Percentiles rank a stretch among this genome's conserved stretches.
Conservation (phyloP, 64 coral and sea anemone species). For the Platygyra sinensis region DNA sequence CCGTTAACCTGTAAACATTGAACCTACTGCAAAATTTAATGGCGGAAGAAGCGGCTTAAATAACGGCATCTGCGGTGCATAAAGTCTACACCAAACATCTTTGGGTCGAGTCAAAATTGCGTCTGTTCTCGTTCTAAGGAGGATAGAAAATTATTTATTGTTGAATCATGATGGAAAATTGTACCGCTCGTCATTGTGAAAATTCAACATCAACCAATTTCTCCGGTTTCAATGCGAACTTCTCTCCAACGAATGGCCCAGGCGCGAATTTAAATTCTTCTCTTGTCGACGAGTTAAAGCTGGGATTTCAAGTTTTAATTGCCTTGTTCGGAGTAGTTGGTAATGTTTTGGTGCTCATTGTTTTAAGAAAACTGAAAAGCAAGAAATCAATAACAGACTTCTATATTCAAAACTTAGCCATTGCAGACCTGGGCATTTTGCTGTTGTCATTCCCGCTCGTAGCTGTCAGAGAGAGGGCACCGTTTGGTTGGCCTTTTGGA, state of each 20-base stretch:
- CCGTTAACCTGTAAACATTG: no score
- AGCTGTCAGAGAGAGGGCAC: conserved; percentile 42
- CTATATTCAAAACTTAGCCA: conserved; percentile 56
- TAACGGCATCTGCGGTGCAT: no score
- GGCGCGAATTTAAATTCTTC: not conserved
- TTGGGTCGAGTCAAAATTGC: no score
- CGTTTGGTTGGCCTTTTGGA: conserved; percentile 61
- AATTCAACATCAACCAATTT: not conserved
- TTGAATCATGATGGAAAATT: not conserved
- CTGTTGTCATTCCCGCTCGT: conserved; percentile 33
- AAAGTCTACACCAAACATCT: no score
- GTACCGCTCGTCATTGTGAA: not conserved
- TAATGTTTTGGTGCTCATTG: conserved; percentile 51
- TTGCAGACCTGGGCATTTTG: conserved; percentile 63
- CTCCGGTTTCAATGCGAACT: not conserved
- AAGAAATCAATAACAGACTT: conserved; percentile 45
- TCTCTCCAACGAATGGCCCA: not conserved
- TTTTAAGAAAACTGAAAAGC: conserved; percentile 23
- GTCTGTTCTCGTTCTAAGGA: no score
- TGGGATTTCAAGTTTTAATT: conserved; percentile 23
- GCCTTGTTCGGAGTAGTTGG: conserved; percentile 60
- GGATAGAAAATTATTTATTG: not conserved
- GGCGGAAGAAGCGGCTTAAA: no score
- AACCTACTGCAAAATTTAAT: no score
- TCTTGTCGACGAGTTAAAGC: not conserved